Evolutionary conservation across 1,140 invertebrate species (phyloP).

Genomic region (Drosophila nasuta): DNA sequence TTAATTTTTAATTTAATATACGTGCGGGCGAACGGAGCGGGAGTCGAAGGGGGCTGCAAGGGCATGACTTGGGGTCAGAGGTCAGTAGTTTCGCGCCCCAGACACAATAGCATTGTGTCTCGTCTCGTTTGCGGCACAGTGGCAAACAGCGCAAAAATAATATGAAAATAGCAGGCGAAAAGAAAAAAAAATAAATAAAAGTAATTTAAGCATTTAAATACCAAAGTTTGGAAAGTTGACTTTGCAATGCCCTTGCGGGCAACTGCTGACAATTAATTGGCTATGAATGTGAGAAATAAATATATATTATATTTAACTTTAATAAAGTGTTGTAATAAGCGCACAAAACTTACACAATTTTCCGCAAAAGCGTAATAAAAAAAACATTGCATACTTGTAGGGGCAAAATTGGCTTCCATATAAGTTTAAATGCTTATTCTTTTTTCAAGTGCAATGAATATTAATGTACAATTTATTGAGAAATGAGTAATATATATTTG

Average conservation of each 20-base stretch:
- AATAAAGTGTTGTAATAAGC: too few relatives aligned
- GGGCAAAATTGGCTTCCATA: too few relatives aligned
- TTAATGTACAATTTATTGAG: too few relatives aligned
- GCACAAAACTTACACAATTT: too few relatives aligned
- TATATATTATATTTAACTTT: too few relatives aligned
- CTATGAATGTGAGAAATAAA: too few relatives aligned
- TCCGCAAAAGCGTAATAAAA: too few relatives aligned
- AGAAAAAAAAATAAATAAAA: constrained; percentile 8
- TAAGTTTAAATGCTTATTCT: too few relatives aligned
- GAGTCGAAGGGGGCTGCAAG: background rate
- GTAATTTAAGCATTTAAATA: constrained; percentile 2
- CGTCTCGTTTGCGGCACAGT: constrained; percentile 11
- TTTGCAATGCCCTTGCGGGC: constrained; percentile 9
- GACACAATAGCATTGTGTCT: constrained; percentile 51
- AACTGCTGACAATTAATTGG: background rate
- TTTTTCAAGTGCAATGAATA: too few relatives aligned
- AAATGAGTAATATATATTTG: too few relatives aligned
- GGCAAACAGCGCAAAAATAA: constrained; percentile 22
- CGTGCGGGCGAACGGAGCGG: constrained; percentile 51
- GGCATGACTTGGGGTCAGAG: background rate
- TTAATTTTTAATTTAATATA: constrained; percentile 83
- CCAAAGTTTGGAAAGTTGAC: constrained; percentile 7
- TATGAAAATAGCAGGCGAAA: constrained; percentile 7
- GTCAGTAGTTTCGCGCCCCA: constrained; percentile 69
- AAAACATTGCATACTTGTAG: too few relatives aligned